Base-by-base conservation (phyloP, 1,140 invertebrate species). In the Tenebrio molitor region DNA sequence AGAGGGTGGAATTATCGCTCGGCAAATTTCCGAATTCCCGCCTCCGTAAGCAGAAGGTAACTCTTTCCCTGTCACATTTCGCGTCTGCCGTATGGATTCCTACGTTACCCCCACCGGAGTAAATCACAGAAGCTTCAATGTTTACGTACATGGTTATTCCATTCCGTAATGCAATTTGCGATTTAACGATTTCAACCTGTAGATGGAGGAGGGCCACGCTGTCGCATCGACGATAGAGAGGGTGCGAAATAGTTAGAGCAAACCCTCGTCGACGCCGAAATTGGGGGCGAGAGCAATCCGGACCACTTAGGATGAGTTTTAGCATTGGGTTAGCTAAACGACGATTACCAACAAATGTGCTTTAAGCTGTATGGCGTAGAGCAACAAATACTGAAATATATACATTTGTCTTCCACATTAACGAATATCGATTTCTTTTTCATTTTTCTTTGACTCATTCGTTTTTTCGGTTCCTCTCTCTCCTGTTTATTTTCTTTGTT, bases 91-190 rank as follows among this genome's bases (percentile, higher is more conserved):
- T 6, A 23, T 23, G 50, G 23, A 14, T 33, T 4, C 50, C 8
- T 2, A 58, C 29, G 23, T 29, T 29, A 58, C 23, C 23, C 50
- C 10, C 50, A 15, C 12, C 23, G 23, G 23, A 58, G 23, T 34
- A 14, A 58, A 58, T 58, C 50, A 15, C 12, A 58, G 50, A 29
- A 58, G 23, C 23, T 58, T 14, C 50, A 58, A 29, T 58, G 50
- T 58, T 58, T 58, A 58, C 50, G 50, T 58, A 58, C 50, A 58
- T 58, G 50, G 50, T 58, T 58, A 58, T 58, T 58, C 50, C 50
- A 58, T 58, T 58, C 19, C 50, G 50, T 58, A 58, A 58, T 58
- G 21, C 25, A 58, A 58, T 58, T 58, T 58, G 50, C n/a, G 23
- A 58, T 58, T 58, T 58, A 58, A 58, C 50, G 50, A 58, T 58